Evolutionary conservation across 2,113 vertebrate species (phyloP), one percentile per base, ranked within the genome.

Genomic region (Recurvirostra avosetta): DNA sequence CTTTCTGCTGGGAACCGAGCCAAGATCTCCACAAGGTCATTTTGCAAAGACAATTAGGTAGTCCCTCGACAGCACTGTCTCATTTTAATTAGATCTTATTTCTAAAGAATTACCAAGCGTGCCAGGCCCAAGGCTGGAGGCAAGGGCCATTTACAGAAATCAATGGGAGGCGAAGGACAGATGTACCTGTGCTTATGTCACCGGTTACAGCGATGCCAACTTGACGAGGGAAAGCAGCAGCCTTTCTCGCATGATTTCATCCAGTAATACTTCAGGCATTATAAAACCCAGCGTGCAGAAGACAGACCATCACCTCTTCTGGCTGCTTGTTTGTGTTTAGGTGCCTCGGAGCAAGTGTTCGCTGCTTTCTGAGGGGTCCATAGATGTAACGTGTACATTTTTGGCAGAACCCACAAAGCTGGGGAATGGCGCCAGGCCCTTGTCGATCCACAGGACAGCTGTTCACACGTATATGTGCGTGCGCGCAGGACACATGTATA

Each of bases 21-120:
- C 96, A 96, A 75, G 32, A 67, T 43, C 94, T 78, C 91, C 84
- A 71, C 91, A 81, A 95, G 73, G 95, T 96, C 93, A 85, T 96
- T 96, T 94, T 87, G 89, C 94, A 97, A 96, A 96, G 94, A 94
- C 95, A 97, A 96, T 97, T 97, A 97, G 91, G 94, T 26, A 89
- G 93, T 91, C 93, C 91, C 91, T 81, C 2, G 8, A 61, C 91
- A 92, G 93, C 0, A 0, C 91, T 94, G 93, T 89, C 95, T 97
- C 95, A 85, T 78, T 96, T 97, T 94, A 96, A 97, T 97, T 96
- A 96, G 94, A 96, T 97, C 87, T 96, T 29, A 36, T 85, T 96
- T 92, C 91, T 73, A 78, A 87, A 95, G 93, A 97, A 92, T 90
- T 92, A 92, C 93, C 0, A 15, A 95, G 94, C 10, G 2, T 59